A percentile compares a stretch with the other conserved stretches of the same genome.
These are phyloP conservation scores for Anser cygnoides DNA, from an alignment of 2,113 vertebrate species.

Conservation along the genomic window DNA sequence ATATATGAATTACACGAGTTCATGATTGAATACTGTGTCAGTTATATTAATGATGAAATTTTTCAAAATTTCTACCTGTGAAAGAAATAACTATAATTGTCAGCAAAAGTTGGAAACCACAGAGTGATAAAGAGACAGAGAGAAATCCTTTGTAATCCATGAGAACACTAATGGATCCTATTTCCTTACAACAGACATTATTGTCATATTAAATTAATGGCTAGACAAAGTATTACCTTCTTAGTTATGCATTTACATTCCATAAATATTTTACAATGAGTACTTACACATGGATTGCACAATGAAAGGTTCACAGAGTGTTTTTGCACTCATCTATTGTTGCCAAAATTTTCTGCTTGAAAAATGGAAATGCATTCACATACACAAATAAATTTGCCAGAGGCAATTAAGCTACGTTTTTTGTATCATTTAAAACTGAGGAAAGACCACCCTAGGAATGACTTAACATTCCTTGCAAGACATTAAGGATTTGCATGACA, in stretches of 20 bases:
- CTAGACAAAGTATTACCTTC: conserved; percentile 14
- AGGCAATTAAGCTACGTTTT: not conserved
- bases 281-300: not conserved
- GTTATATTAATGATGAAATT: not conserved
- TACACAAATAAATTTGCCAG: not conserved
- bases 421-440: not conserved
- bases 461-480: not conserved
- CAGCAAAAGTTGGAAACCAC: not conserved
- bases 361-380: not conserved
- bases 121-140: not conserved
- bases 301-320: not conserved
- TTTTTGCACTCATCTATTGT: not conserved
- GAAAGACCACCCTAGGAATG: not conserved
- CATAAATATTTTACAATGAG: conserved; percentile 47
- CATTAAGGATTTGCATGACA: not conserved
- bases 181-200: not conserved
- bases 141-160: not conserved
- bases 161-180: conserved; percentile 16
- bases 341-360: conserved; percentile 3
- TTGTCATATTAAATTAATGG: conserved; percentile 30
- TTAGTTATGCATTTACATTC: conserved; percentile 21
- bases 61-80: not conserved
- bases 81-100: not conserved
- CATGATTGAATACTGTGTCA: not conserved
- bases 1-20: not conserved